Percentiles rank a stretch among this genome's conserved stretches.
Evolutionary conservation across 2,113 vertebrate genomes (phyloP).

Genomic region (Albula goreensis): DNA sequence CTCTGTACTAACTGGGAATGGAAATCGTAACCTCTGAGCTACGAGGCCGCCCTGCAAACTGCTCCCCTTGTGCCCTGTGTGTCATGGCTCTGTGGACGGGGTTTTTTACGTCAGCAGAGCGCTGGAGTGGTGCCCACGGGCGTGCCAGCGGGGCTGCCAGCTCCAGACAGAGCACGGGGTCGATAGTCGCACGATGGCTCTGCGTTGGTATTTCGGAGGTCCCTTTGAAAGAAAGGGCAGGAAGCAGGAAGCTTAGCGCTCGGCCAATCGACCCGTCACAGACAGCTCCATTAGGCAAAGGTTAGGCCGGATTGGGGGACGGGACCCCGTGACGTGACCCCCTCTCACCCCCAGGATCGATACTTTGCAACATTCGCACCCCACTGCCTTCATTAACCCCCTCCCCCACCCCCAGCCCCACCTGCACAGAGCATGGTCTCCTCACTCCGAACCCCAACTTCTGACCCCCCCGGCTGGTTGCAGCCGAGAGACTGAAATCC

Average conservation of each 20-base stretch:
- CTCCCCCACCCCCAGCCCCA: background rate
- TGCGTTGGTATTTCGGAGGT: conserved; percentile 50
- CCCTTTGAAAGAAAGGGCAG: conserved; percentile 58
- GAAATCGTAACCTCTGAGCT: background rate
- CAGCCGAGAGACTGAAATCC: background rate
- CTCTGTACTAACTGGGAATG: background rate
- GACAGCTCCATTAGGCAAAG: conserved; percentile 66
- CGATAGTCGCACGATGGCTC: conserved; percentile 52
- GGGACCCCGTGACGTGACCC: conserved; percentile 51
- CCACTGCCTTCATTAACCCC: conserved; percentile 17
- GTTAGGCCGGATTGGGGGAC: conserved; percentile 59
- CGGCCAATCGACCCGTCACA: conserved; percentile 59
- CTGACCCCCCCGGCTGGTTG: background rate
- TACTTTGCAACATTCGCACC: conserved; percentile 50
- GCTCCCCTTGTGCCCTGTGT: background rate
- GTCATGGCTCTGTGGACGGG: background rate
- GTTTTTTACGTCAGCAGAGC: background rate
- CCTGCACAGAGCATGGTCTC: conserved; percentile 29
- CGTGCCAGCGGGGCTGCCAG: conserved; percentile 60
- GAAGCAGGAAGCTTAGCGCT: conserved; percentile 48
- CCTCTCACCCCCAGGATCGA: conserved; percentile 39
- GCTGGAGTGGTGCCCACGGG: background rate
- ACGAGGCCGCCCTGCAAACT: too few relatives aligned
- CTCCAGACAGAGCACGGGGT: conserved; percentile 59
- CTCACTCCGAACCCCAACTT: background rate